Conservation (phyloP, 2,888 invertebrate species). For the Salpingus planirostris region DNA sequence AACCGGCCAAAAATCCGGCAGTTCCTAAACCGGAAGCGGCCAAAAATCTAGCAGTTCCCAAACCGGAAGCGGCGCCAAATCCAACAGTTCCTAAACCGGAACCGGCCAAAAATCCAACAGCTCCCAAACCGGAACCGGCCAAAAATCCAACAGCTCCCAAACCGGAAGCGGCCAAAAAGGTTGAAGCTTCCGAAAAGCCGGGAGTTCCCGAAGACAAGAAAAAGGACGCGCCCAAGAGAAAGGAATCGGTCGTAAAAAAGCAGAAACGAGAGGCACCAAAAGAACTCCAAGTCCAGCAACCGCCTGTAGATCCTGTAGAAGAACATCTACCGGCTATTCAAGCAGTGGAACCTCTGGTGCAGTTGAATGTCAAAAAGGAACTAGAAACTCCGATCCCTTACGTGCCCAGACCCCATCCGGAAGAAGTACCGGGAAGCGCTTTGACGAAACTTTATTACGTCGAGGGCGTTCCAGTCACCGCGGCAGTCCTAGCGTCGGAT, state of each 20-base stretch:
- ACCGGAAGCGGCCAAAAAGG: constrained; percentile 11
- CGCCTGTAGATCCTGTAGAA: constrained; percentile 7
- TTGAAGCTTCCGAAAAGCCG: constrained; percentile 16
- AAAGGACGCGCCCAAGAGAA: constrained; percentile 8
- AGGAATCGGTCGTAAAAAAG: constrained; percentile 6
- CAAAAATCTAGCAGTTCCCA: not conserved
- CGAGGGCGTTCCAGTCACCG: not conserved
- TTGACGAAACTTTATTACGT: not conserved
- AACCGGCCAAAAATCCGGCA: constrained; percentile 1
- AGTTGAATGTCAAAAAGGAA: constrained; percentile 25
- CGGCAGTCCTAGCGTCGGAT: constrained; percentile 20
- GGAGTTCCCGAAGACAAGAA: constrained; percentile 22
- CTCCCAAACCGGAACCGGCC: constrained; percentile 1
- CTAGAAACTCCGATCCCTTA: constrained; percentile 27
- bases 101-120: constrained; percentile 11
- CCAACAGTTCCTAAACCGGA: not conserved
- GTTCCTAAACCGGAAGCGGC: constrained; percentile 7
- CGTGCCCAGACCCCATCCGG: constrained; percentile 23
- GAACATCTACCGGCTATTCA: constrained; percentile 20
- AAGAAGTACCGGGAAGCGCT: constrained; percentile 21
- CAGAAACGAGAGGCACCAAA: constrained; percentile 2
- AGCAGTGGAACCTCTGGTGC: constrained; percentile 28
- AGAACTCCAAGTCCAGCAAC: not conserved
- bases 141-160: constrained; percentile 6
- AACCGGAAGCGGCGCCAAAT: not conserved